Evolutionary conservation across 2,888 invertebrate species (phyloP), one percentile per base, ranked within the genome.

Genomic region (Noctua janthina): DNA sequence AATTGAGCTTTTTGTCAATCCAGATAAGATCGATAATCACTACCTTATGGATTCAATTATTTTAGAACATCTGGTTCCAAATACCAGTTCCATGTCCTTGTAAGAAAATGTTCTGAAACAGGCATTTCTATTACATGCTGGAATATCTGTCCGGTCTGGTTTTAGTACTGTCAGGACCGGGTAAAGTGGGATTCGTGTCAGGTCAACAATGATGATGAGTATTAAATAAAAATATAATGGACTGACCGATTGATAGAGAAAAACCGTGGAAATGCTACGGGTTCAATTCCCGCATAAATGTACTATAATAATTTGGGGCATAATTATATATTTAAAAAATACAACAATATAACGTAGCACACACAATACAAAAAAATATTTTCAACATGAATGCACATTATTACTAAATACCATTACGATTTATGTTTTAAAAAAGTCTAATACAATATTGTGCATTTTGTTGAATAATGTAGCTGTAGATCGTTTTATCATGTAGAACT

Each of bases 351-450:
- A 39, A 8, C 2, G 13, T 62, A 49, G 29, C 23, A 72, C 71
- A 82, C 68, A 82, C 68, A 54, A 78, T 29, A 82, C 71, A 72
- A n/a, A 68, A 29, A 39, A n/a, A 51, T 77, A 39, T 13, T 23
- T 69, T 75, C 39, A 39, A 49, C 23, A 46, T 29, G 43, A 71
- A 77, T 68, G 67, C 59, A 79, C 73, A 64, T 29, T 78, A 49
- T 67, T 15, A 56, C 43, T 56, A 20, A 39, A 23, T 23, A 1
- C 8, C 11, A 68, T 10, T 15, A 29, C 15, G n/a, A 17, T 6
- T 20, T 39, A 11, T 10, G n/a, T 15, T 23, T 39, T 3, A 1
- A 8, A 64, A 43, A 43, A 43, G 43, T 43, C 43, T 43, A 43
- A 39, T 39, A 23, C 4, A 1, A 59, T 49, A 35, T 64, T 43